phyloP scores from a whole-genome alignment of 2,888 invertebrate genomes.

The Neoitamus cyanurus region DNA sequence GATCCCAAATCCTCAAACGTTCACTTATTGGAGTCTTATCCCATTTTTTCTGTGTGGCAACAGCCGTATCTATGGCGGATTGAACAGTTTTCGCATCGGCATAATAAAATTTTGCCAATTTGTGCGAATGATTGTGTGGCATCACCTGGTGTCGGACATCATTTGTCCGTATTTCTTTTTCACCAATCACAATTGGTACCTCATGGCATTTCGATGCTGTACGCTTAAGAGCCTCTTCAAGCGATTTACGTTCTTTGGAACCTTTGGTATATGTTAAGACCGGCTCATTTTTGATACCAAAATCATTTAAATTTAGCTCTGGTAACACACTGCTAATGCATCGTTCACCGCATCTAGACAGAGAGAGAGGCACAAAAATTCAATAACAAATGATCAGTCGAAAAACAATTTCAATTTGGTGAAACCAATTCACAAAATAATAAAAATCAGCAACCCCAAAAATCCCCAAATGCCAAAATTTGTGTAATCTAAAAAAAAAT shows the following conservation, averaged over 20 bases:
- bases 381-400: no score
- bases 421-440: no score
- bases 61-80: constrained; percentile 84
- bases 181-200: constrained; percentile 97
- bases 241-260: constrained; percentile 80
- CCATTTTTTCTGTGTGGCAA: constrained; percentile 87
- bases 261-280: constrained; percentile 83
- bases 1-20: constrained; percentile 83
- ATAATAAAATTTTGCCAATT: constrained; percentile 92
- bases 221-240: constrained; percentile 77
- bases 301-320: constrained; percentile 74
- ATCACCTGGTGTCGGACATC: constrained; percentile 81
- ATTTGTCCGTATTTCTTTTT: constrained; percentile 82
- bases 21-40: constrained; percentile 85
- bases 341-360: constrained; percentile 61
- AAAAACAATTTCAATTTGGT: no score
- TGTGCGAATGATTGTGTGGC: constrained; percentile 91
- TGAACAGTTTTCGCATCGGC: constrained; percentile 86
- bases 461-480: no score
- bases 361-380: no score
- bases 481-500: no score
- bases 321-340: constrained; percentile 75
- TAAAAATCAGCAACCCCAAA: no score
- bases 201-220: constrained; percentile 78
- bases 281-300: constrained; percentile 81